These are phyloP conservation scores for Pao palembangensis DNA, from an alignment of 2,113 vertebrate species.

Conservation along the genomic window DNA sequence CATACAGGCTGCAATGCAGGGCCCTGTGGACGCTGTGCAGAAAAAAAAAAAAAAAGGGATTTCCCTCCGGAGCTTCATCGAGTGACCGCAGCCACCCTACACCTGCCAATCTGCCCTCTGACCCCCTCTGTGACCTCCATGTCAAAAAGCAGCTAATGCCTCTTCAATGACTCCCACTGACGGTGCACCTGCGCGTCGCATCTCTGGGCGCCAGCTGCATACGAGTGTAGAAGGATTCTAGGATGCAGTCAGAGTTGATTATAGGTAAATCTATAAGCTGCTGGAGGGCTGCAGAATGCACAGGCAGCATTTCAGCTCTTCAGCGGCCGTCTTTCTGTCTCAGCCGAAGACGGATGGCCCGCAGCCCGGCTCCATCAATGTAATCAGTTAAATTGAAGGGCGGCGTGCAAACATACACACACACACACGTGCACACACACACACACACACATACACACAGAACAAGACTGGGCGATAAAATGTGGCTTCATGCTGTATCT, in stretches of 20 bases:
- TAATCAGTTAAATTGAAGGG: constrained; percentile 34
- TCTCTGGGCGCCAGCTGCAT: constrained; percentile 3
- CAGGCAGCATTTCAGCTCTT: constrained; percentile 6
- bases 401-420: background rate
- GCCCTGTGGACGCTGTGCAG: background rate
- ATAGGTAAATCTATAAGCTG: background rate
- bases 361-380: constrained; percentile 41
- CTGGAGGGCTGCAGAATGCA: background rate
- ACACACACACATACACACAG: constrained; percentile 3
- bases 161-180: constrained; percentile 6
- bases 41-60: constrained; percentile 25
- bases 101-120: constrained; percentile 53
- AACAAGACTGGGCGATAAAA: constrained; percentile 40
- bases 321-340: constrained; percentile 13
- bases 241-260: background rate
- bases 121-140: constrained; percentile 36
- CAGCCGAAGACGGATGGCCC: constrained; percentile 45
- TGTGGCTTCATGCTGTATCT: constrained; percentile 12
- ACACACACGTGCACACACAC: no score
- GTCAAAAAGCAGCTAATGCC: constrained; percentile 34
- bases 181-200: background rate
- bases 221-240: constrained; percentile 5
- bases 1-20: background rate
- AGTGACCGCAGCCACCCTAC: constrained; percentile 42
- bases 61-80: background rate